These are phyloP conservation scores for Hyposoter dolosus DNA, from an alignment of 2,888 invertebrate species.

Conservation along the genomic window DNA sequence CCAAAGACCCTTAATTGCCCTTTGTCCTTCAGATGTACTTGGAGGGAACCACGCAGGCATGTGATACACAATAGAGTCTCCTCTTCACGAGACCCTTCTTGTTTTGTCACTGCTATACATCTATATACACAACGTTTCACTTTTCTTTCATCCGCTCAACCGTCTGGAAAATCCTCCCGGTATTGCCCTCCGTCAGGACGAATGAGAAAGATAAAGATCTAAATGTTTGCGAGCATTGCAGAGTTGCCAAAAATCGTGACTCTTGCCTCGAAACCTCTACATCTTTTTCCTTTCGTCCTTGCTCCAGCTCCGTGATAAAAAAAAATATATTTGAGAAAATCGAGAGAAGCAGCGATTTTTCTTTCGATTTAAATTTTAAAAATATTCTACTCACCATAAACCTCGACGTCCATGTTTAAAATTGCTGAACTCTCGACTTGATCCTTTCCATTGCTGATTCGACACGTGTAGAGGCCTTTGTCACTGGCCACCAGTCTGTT, in stretches of 20 bases:
- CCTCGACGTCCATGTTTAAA: constrained; percentile 72
- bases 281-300: background rate
- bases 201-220: constrained; percentile 31
- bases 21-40: constrained; percentile 29
- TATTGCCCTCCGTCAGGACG: constrained; percentile 50
- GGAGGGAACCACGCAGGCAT: constrained; percentile 24
- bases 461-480: constrained; percentile 79
- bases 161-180: constrained; percentile 60
- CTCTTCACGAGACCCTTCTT: background rate
- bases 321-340: background rate
- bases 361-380: background rate
- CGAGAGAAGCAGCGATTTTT: background rate
- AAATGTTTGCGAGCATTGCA: constrained; percentile 36
- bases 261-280: constrained; percentile 8
- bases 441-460: constrained; percentile 79
- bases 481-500: constrained; percentile 77
- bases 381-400: constrained; percentile 52
- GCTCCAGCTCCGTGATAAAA: background rate
- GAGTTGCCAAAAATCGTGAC: constrained; percentile 17
- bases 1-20: constrained; percentile 41
- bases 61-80: constrained; percentile 12
- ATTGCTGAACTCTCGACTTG: constrained; percentile 79
- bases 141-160: constrained; percentile 55
- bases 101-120: constrained; percentile 7
- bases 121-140: constrained; percentile 1